These are phyloP conservation scores for Ivindomyrus marchei DNA, from an alignment of 2,113 vertebrate genomes.

Conservation along the genomic window DNA sequence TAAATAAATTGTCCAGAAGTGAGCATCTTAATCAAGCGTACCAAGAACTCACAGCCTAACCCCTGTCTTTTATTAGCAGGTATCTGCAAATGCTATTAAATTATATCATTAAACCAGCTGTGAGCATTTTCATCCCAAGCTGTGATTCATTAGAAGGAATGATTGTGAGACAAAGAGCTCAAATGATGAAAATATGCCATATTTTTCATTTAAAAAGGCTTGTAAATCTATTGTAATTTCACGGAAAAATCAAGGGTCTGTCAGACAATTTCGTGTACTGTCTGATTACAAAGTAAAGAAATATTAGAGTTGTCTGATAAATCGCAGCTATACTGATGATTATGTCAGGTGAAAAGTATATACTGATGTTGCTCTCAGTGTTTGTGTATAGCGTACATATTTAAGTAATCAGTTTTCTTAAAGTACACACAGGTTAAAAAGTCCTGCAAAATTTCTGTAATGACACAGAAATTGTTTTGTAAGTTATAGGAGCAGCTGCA, in stretches of 20 bases:
- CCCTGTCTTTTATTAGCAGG: background rate
- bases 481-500: background rate
- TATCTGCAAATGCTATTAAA: slow-evolving; percentile 12
- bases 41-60: background rate
- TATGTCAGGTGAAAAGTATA: background rate
- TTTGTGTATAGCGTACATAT: background rate
- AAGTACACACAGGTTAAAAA: background rate
- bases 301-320: background rate
- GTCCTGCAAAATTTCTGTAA: background rate
- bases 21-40: background rate
- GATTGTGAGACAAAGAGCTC: background rate
- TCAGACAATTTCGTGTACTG: background rate
- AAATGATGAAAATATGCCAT: background rate
- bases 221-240: background rate
- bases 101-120: background rate
- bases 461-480: background rate
- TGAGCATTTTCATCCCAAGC: slow-evolving; percentile 4
- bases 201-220: background rate
- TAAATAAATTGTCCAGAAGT: background rate
- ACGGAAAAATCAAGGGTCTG: background rate
- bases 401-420: background rate
- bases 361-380: background rate
- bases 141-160: slow-evolving; percentile 15
- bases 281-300: background rate
- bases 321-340: background rate